These are phyloP conservation scores for Zaprionus camerounensis DNA, from an alignment of 1,140 invertebrate species.

Conservation along the genomic window DNA sequence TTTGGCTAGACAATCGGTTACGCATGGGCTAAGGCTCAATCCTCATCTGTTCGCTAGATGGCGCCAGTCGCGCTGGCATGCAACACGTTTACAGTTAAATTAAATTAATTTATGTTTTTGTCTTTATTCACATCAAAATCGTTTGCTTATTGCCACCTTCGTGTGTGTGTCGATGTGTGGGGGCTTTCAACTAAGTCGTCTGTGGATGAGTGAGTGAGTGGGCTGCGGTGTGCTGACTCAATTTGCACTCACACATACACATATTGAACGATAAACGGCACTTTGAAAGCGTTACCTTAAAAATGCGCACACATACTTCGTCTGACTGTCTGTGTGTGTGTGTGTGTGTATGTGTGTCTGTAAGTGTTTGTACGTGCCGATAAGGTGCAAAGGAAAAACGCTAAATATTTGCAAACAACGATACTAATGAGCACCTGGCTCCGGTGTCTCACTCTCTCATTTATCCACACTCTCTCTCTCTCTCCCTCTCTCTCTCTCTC, in stretches of 20 bases:
- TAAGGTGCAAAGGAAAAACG: slow-evolving; percentile 52
- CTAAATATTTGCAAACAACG: slow-evolving; percentile 66
- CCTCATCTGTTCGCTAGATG: slow-evolving; percentile 29
- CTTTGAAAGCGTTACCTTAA: slow-evolving; percentile 24
- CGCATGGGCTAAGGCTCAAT: slow-evolving; percentile 46
- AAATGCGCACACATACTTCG: slow-evolving; percentile 4
- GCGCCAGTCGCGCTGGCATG: slow-evolving; percentile 42
- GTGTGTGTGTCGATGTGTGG: slow-evolving; percentile 26
- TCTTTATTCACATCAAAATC: not conserved
- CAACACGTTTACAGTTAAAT: slow-evolving; percentile 42
- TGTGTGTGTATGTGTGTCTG: slow-evolving; percentile 18
- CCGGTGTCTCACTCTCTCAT: slow-evolving; percentile 19
- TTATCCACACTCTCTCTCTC: slow-evolving; percentile 1
- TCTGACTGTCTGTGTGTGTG: not conserved
- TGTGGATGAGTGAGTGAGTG: slow-evolving; percentile 57
- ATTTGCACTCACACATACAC: slow-evolving; percentile 22
- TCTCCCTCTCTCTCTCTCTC: not conserved
- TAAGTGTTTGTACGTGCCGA: slow-evolving; percentile 48
- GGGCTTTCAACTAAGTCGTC: slow-evolving; percentile 33
- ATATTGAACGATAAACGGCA: slow-evolving; percentile 28
- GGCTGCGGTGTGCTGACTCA: slow-evolving; percentile 67
- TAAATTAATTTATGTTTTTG: slow-evolving; percentile 35
- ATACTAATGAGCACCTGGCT: slow-evolving; percentile 33
- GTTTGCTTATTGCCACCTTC: not conserved
- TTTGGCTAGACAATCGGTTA: slow-evolving; percentile 64